Evolutionary conservation across 2,797 vertebrate genomes (phyloP).

Genomic region (Lepidocolaptes lacrymiger): DNA sequence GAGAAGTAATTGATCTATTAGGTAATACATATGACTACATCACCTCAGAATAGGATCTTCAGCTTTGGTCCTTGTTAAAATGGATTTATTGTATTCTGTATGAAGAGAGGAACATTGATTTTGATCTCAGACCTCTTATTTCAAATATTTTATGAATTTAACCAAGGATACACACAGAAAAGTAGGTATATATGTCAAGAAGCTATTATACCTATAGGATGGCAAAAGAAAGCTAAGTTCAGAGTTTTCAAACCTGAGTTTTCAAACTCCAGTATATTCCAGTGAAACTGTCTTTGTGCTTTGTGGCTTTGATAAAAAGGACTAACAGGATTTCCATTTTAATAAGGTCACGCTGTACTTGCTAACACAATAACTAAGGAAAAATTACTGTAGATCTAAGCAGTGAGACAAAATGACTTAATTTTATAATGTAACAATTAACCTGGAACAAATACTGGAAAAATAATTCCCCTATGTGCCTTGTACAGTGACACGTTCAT

Average conservation of each 20-base stretch:
- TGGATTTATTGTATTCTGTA: not conserved
- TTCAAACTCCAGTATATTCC: not conserved
- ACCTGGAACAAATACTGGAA: constrained; percentile 1
- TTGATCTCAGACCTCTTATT: not conserved
- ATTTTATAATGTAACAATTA: constrained; percentile 33
- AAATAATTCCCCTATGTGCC: not conserved
- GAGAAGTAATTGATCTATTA: not conserved
- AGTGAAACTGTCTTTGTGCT: not conserved
- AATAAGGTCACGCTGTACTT: constrained; percentile 43
- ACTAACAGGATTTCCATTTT: constrained; percentile 48
- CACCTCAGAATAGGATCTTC: not conserved
- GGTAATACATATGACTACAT: not conserved
- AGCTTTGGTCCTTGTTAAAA: not conserved
- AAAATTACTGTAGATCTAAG: constrained; percentile 16
- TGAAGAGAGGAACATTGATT: constrained; percentile 32
- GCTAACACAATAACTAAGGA: constrained; percentile 18
- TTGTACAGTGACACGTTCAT: not conserved
- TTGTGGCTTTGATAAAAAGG: not conserved
- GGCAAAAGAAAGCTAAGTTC: not conserved
- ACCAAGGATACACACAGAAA: not conserved
- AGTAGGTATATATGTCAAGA: not conserved
- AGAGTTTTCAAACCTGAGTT: not conserved
- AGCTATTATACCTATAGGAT: not conserved
- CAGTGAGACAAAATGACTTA: not conserved
- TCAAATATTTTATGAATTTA: not conserved